Evolutionary conservation across 2,888 invertebrate species (phyloP), one percentile per base, ranked within the genome.

Genomic region (Phoenoteleia sp.): DNA sequence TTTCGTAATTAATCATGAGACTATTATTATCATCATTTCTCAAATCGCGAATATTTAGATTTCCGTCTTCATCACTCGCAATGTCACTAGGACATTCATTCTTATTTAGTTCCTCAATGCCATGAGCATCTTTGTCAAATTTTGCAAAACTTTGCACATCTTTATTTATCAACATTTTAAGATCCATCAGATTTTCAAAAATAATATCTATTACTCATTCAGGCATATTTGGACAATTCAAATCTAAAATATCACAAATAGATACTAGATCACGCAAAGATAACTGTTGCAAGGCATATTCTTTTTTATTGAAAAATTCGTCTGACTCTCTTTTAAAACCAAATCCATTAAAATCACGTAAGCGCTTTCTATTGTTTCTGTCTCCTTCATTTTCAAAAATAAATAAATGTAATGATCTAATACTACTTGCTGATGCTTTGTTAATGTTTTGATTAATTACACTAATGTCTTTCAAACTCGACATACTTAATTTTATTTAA

Each of bases 311-410:
- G n/a, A 15, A 21, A 36, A 25, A 54, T 21, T 69, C 56, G 5
- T 17, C 45, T 13, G 69, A 69, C 3, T 42, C 42, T 13, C 33
- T 21, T 1, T 5, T 17, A 19, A 71, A 71, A 13, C 36, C 11
- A 56, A 71, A 71, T 11, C 71, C 71, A 17, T 52, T 29, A 71
- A 52, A 54, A 17, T n/a, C 17, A 27, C 56, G 52, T 56, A 71
- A 27, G 19, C 71, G 52, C 19, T 71, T 49, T 25, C 71, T 39
- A 36, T 71, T 71, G 15, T 52, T 39, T 52, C 54, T 6, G 21
- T 69, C 49, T 21, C 69, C 69, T 2, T 69, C 54, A 49, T 23
- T 5, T 15, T 23, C 69, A 19, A 66, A 66, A 47, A 66, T 13
- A 3, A 66, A 5, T 29, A 45, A 45, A 47, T 66, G 66, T 27